Evolutionary conservation across 2,888 invertebrate species (phyloP), one percentile per base, ranked within the genome.

Genomic region (Nematopogon swammerdamellus): DNA sequence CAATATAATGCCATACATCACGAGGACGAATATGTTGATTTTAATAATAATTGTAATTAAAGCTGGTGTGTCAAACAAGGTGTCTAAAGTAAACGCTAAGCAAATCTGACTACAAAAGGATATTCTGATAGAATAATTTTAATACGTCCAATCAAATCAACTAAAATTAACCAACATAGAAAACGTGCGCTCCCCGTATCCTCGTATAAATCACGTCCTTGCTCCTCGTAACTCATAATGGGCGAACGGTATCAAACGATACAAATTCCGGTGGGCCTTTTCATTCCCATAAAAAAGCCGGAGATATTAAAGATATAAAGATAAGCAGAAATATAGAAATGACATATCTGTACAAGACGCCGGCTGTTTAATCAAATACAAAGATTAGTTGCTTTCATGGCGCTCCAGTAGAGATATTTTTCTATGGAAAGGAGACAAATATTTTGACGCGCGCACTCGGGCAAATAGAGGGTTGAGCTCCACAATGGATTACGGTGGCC

Each of bases 281-380:
- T 36, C 36, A 36, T 14, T 36, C 36, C n/a, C 8, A 36, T 14
- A 36, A 36, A 36, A 36, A 36, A 36, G 3, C 8, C 36, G 11
- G 36, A 36, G 36, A 36, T 36, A 14, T 14, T 59, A 67, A 68
- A 70, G 73, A 73, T 71, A 60, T 60, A 63, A 62, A 73, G 72
- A 74, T 72, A 74, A 72, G 71, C 64, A 59, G 64, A 66, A 68
- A 36, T 36, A 36, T 36, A 36, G 36, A 36, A 36, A 36, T 36
- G 36, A 36, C 36, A 36, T 36, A 36, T 36, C 59, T 61, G 65
- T 63, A 64, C 58, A 64, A 63, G 68, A 70, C 70, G 70, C 76
- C 75, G 76, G 73, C 72, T 72, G 76, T 67, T 76, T 77, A 76
- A 74, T 75, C 73, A 74, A 70, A 75, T 70, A 69, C 61, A 62